Evolutionary conservation across 2,888 invertebrate species (phyloP).

Genomic region (Trypoxylon attenuatum): DNA sequence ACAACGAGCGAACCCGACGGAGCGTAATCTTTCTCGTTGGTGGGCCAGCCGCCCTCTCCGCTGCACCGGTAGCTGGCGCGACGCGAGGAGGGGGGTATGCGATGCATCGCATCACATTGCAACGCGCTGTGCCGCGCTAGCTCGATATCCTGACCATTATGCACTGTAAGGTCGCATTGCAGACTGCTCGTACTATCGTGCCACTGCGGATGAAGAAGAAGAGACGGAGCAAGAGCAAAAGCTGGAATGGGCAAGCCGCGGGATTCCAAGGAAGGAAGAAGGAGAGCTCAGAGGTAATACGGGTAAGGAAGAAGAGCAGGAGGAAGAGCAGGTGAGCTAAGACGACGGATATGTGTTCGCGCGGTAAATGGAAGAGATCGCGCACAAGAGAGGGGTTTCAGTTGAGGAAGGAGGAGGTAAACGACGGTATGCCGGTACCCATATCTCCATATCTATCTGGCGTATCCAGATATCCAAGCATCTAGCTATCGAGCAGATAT

Average conservation of each 20-base stretch:
- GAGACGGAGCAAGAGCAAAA: neutral
- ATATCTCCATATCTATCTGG: constrained; percentile 29
- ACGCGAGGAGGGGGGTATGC: too few relatives aligned
- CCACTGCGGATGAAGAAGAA: neutral
- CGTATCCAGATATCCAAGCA: constrained; percentile 8
- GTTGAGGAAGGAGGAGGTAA: constrained; percentile 4
- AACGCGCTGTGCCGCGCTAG: neutral
- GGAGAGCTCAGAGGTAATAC: neutral
- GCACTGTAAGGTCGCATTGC: constrained; percentile 17
- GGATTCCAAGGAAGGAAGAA: too few relatives aligned
- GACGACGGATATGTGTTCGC: neutral
- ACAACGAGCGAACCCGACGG: constrained; percentile 52
- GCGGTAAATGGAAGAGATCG: constrained; percentile 21
- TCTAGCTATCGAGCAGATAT: constrained; percentile 19
- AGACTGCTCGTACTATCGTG: neutral
- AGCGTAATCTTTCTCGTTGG: constrained; percentile 45
- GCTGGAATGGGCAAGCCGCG: too few relatives aligned
- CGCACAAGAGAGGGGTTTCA: constrained; percentile 16
- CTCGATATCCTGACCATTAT: constrained; percentile 44
- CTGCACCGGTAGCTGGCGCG: neutral
- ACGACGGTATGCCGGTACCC: constrained; percentile 5
- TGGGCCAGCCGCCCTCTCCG: neutral
- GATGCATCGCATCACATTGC: neutral
- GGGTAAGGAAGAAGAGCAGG: constrained; percentile 3
- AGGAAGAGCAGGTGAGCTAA: constrained; percentile 10